Base-by-base conservation (phyloP, 1,140 invertebrate species). In the Gryon sp. region DNA sequence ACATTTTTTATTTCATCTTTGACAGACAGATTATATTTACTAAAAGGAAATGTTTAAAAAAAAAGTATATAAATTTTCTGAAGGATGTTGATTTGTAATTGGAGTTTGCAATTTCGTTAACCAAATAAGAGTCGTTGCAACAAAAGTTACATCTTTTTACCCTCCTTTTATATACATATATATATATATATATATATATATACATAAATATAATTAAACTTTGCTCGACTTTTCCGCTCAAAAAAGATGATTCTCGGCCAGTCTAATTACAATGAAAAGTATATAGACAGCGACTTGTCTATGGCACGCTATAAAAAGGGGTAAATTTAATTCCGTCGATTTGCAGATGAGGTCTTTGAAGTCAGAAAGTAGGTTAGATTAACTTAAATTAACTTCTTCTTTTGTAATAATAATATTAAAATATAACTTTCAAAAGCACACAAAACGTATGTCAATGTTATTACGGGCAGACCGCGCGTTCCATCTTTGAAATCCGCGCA, bases 371-470 rank as follows among this genome's bases (percentile, higher is more conserved):
- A 46, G 32, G 62, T 60, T 68, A 32, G 32, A 68, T 50, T 40
- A 75, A 68, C 46, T 68, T 59, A 36, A 65, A 65, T 74, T 45
- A 18, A 48, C 41, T 74, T 65, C 63, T 75, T 60, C 62, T 66
- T 65, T 60, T 75, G 40, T 55, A 62, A 75, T 75, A 75, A 75
- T 53, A 26, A 59, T 65, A 65, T 74, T 59, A 45, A 65, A 52
- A 65, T 57, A 57, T 52, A 65, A 59, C 40, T 73, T 43, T 63
- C 24, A 57, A 63, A 73, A 40, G 50, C 50, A 28, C 24, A 41
- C 69, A 46, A 75, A 75, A 68, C 62, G 46, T 28, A 50, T 60
- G 45, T 9, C 60, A 74, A 74, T 46, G 70, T 66, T 52, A 36
- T 63, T 73, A 63, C n/a, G 59, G 4, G 18, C 30, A 9, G 30